Percentiles rank a stretch among this genome's conserved stretches.
Conservation (phyloP, 2,888 invertebrate species). For the Drosophila testacea region DNA sequence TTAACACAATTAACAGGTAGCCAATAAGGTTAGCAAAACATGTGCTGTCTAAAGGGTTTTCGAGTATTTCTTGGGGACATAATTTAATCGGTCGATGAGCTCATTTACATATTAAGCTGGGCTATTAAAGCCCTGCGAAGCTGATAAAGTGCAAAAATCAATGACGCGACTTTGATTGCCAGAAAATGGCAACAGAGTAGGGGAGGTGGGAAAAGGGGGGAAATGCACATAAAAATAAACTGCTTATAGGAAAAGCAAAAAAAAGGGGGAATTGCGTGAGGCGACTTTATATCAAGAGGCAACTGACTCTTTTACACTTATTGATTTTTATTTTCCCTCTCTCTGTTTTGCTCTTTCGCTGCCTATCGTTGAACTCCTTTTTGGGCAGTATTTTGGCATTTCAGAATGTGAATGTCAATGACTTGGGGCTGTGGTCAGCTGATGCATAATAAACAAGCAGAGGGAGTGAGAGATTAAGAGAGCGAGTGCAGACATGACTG, state of each 20-base stretch:
- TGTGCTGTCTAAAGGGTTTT: conserved; percentile 18
- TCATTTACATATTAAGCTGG: conserved; percentile 23
- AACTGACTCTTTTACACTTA: conserved; percentile 49
- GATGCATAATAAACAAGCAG: conserved; percentile 69
- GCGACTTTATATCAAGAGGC: conserved; percentile 52
- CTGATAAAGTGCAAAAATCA: conserved; percentile 81
- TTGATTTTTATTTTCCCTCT: conserved; percentile 63
- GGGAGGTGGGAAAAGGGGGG: conserved; percentile 4
- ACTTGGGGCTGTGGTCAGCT: conserved; percentile 66
- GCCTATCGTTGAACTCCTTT: conserved; percentile 34
- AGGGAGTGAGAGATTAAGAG: conserved; percentile 9
- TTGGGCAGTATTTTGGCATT: conserved; percentile 44
- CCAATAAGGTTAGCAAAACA: conserved; percentile 23
- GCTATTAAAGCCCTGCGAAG: conserved; percentile 60
- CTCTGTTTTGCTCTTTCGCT: conserved; percentile 10
- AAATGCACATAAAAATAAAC: conserved; percentile 50
- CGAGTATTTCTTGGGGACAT: conserved; percentile 1
- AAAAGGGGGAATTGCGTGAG: conserved; percentile 61
- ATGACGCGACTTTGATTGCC: conserved; percentile 62
- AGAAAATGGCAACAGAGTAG: conserved; percentile 25
- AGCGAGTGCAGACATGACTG: conserved; percentile 41
- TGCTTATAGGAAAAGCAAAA: conserved; percentile 20
- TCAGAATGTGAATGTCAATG: conserved; percentile 74
- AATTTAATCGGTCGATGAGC: conserved; percentile 49
- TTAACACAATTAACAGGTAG: conserved; percentile 51